Evolutionary conservation across 2,797 vertebrate genomes (phyloP).

Genomic region (Borostomias antarcticus): DNA sequence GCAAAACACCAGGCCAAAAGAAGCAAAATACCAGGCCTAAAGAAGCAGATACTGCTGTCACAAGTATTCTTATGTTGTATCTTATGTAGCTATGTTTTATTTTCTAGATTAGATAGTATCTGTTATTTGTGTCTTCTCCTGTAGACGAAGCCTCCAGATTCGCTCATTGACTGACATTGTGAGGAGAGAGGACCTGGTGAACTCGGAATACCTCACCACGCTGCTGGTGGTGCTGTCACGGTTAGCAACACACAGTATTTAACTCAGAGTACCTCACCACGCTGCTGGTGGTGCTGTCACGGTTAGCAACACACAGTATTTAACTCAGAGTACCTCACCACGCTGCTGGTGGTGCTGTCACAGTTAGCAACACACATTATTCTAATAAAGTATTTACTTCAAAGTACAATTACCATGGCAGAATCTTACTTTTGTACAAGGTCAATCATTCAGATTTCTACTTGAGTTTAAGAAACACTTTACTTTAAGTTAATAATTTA

Average conservation of each 20-base stretch:
- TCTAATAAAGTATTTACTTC: too few relatives aligned
- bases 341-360: slow-evolving; percentile 88
- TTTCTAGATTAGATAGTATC: too few relatives aligned
- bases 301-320: slow-evolving; percentile 64
- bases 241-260: slow-evolving; percentile 60
- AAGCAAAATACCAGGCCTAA: too few relatives aligned
- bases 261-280: slow-evolving; percentile 94
- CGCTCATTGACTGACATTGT: slow-evolving; percentile 84
- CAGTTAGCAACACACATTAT: slow-evolving; percentile 72
- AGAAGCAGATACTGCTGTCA: too few relatives aligned
- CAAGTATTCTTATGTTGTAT: too few relatives aligned
- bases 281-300: slow-evolving; percentile 87
- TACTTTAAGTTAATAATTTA: too few relatives aligned
- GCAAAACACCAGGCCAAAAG: too few relatives aligned
- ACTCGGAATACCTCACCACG: slow-evolving; percentile 93
- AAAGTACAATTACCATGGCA: too few relatives aligned
- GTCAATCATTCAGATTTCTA: too few relatives aligned
- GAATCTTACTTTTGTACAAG: too few relatives aligned
- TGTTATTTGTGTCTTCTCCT: slow-evolving; percentile 10
- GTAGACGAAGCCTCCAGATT: slow-evolving; percentile 86
- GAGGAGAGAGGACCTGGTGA: slow-evolving; percentile 90
- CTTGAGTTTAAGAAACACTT: too few relatives aligned
- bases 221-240: slow-evolving; percentile 88
- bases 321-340: slow-evolving; percentile 92
- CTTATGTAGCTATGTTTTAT: too few relatives aligned